Conservation (phyloP, 2,113 vertebrate genomes). For the Vimba vimba region DNA sequence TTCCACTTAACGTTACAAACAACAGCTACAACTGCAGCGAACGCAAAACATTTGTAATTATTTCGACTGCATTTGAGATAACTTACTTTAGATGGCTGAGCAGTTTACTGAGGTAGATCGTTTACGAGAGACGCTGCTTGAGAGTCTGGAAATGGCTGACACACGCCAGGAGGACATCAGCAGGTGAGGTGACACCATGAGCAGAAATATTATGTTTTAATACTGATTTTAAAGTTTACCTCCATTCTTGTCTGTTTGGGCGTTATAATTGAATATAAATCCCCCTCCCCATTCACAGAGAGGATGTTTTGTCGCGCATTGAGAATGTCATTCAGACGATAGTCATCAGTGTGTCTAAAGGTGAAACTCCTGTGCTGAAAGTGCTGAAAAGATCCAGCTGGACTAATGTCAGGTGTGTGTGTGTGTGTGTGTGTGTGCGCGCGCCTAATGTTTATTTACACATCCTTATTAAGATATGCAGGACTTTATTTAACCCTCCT, state of each 20-base stretch:
- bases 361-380: constrained; percentile 77
- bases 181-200: constrained; percentile 62
- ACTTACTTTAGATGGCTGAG: background rate
- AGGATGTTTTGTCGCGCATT: constrained; percentile 82
- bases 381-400: constrained; percentile 76
- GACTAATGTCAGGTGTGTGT: constrained; percentile 81
- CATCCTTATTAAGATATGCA: background rate
- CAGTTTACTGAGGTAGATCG: constrained; percentile 65
- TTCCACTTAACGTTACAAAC: background rate
- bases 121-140: constrained; percentile 55
- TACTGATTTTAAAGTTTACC: background rate
- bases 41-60: background rate
- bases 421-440: too few relatives aligned
- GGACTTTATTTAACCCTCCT: too few relatives aligned
- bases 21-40: background rate
- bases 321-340: constrained; percentile 83
- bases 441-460: background rate
- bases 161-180: constrained; percentile 44
- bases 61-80: background rate
- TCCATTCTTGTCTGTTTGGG: too few relatives aligned
- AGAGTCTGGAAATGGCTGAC: background rate
- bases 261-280: background rate
- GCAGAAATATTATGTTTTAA: background rate
- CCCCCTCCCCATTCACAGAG: constrained; percentile 65
- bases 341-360: constrained; percentile 73